Evolutionary conservation across 2,797 vertebrate genomes (phyloP), one percentile per base, ranked within the genome.

Genomic region (Smutsia temminckii): DNA sequence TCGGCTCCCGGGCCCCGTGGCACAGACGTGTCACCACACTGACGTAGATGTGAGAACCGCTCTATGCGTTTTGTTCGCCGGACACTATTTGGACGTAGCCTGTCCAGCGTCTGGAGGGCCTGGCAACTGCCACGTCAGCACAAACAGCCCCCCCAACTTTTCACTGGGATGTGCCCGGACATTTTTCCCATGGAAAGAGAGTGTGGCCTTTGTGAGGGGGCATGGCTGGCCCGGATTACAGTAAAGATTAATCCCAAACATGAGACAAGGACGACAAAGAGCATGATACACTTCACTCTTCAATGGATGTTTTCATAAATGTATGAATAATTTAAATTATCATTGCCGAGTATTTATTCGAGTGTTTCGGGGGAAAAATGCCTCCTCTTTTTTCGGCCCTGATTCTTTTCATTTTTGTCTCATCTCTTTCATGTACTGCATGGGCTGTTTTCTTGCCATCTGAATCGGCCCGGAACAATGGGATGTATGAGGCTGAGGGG

Each of bases 251-350:
- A 99, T 99, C 99, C 98, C 98, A 92, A 99, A 99, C 99, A 99
- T 98, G 98, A 99, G 98, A 99, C 99, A 99, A 99, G 99, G 98
- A 98, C 97, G 98, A 99, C 99, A 99, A 99, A 99, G 99, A 98
- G 97, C 98, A 99, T 99, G 99, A 99, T 99, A 99, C 98, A 99
- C 98, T 98, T 97, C 96, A 95, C 97, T 96, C 97, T 98, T 99
- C 99, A 99, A 99, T 99, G 99, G 99, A 98, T 98, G 98, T 99
- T 99, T 99, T 99, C 98, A 99, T 99, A 98, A 99, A 98, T 99
- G 98, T 98, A 99, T 99, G 99, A 99, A 99, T 99, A 99, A 99
- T 99, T 99, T 98, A 99, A 99, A 99, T 98, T 98, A 99, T 99
- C 98, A 99, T 99, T 98, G 98, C 98, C n/a, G 97, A 98, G 98